Evolutionary conservation across 2,113 vertebrate genomes (phyloP).

Genomic region (Scortum barcoo): DNA sequence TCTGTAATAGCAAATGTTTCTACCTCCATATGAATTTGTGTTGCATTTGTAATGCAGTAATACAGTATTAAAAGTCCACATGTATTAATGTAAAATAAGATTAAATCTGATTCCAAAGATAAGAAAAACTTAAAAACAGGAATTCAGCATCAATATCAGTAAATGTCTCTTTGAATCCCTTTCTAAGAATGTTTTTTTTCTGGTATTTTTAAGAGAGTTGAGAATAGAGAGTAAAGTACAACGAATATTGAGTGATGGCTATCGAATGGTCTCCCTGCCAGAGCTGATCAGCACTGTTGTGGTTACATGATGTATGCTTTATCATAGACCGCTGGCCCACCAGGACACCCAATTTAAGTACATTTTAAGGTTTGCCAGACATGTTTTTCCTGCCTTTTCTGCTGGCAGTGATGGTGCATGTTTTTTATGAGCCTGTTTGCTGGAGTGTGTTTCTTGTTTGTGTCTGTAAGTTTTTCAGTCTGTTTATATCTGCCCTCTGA

Average conservation of each 20-base stretch:
- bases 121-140: not conserved
- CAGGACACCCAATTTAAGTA: not conserved
- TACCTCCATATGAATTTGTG: not conserved
- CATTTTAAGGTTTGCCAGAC: not conserved
- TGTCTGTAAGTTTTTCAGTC: conserved; percentile 15
- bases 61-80: not conserved
- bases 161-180: not conserved
- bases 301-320: not conserved
- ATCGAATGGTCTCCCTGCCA: not conserved
- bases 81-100: not conserved
- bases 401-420: not conserved
- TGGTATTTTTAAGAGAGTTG: not conserved
- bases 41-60: not conserved
- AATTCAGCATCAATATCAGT: not conserved
- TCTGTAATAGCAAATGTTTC: not conserved
- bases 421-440: conserved; percentile 1
- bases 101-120: not conserved
- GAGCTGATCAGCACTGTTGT: not conserved
- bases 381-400: not conserved
- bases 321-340: not conserved
- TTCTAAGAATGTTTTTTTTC: not conserved
- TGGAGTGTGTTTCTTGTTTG: conserved; percentile 33
- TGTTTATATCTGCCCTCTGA: conserved; percentile 31
- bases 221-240: not conserved
- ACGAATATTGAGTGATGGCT: not conserved